Evolutionary conservation across 1,140 invertebrate genomes (phyloP).

Genomic region (Drosophila sulfurigaster): DNA sequence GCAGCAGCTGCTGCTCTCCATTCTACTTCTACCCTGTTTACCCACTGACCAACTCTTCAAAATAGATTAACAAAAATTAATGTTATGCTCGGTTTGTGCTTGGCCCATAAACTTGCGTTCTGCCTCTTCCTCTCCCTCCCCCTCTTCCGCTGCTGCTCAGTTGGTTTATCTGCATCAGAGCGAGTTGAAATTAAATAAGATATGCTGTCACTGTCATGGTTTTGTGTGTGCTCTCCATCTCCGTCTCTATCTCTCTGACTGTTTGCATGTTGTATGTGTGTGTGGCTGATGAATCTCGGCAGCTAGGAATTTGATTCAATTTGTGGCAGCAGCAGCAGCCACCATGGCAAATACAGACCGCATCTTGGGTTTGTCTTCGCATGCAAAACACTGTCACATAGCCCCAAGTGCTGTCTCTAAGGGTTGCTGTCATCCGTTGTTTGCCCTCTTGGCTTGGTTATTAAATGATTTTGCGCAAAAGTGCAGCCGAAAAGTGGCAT

Average conservation of each 20-base stretch:
- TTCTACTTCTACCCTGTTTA: conserved; percentile 14
- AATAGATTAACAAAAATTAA: conserved; percentile 84
- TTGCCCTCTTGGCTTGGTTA: conserved; percentile 20
- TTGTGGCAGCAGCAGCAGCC: conserved; percentile 41
- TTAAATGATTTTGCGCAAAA: conserved; percentile 22
- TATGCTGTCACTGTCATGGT: conserved; percentile 74
- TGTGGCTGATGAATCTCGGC: conserved; percentile 64
- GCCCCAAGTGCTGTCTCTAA: not conserved
- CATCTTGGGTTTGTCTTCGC: conserved; percentile 39
- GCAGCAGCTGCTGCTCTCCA: conserved; percentile 30
- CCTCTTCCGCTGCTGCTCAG: not conserved
- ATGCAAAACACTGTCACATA: conserved; percentile 26
- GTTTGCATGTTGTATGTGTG: conserved; percentile 10
- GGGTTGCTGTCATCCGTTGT: conserved; percentile 27
- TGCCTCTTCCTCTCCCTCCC: conserved; percentile 6
- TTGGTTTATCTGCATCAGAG: conserved; percentile 31
- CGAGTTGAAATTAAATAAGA: conserved; percentile 79
- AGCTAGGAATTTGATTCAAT: conserved; percentile 55
- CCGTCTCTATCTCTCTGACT: conserved; percentile 20
- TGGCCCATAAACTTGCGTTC: conserved; percentile 38
- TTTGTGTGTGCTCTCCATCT: not conserved
- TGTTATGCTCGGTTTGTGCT: conserved; percentile 64
- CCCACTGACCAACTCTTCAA: conserved; percentile 66
- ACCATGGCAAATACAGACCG: conserved; percentile 24
- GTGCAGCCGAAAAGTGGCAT: not conserved